Percentiles rank a stretch among this genome's conserved stretches.
These are phyloP conservation scores for Lates calcarifer DNA, from an alignment of 2,113 vertebrate genomes.

Conservation along the genomic window DNA sequence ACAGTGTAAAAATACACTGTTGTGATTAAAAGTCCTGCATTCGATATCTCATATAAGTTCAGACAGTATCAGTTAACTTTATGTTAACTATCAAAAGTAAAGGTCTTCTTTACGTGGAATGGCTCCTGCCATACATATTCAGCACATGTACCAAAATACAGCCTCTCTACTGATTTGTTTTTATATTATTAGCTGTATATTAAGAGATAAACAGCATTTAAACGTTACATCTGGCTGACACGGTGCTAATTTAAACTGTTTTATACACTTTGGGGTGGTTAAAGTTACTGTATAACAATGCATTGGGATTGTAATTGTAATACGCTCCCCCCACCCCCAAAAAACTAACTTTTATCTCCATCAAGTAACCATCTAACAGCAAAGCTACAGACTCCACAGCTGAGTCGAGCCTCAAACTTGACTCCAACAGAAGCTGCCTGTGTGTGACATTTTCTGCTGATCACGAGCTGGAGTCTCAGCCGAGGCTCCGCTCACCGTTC, in stretches of 20 bases:
- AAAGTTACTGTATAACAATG: no score
- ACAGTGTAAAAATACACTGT: not conserved
- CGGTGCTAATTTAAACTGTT: not conserved
- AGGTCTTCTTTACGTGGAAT: no score
- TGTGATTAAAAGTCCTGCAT: not conserved
- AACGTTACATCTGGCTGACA: not conserved
- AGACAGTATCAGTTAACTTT: not conserved
- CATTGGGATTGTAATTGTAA: no score
- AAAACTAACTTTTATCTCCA: not conserved
- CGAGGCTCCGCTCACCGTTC: not conserved
- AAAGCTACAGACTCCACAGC: slow-evolving; percentile 1
- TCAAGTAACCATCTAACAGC: not conserved
- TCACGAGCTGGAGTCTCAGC: slow-evolving; percentile 32
- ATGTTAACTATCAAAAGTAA: not conserved
- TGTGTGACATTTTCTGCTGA: slow-evolving; percentile 54
- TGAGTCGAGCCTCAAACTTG: slow-evolving; percentile 31
- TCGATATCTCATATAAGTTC: not conserved
- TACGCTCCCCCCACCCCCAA: not conserved
- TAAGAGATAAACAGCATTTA: not conserved
- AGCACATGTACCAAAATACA: no score
- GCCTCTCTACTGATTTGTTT: no score
- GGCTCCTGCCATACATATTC: no score
- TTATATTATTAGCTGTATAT: no score
- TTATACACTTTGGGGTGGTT: no score
- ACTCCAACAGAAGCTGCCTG: slow-evolving; percentile 30